A percentile compares a stretch with the other conserved stretches of the same genome.
phyloP scores from a whole-genome alignment of 2,797 vertebrate species.

The Amniataba percoides region DNA sequence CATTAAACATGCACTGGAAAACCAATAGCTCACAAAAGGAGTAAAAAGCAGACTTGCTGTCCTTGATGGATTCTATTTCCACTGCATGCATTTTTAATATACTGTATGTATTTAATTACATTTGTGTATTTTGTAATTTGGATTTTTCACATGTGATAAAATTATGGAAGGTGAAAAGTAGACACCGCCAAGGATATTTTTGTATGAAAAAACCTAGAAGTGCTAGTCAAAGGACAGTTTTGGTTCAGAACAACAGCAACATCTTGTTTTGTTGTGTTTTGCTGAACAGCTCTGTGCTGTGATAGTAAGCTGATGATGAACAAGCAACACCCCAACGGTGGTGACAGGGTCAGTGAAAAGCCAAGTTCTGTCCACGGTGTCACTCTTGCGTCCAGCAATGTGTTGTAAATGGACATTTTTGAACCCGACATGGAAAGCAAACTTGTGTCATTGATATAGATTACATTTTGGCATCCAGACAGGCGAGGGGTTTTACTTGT shows the following conservation, averaged over 20 bases:
- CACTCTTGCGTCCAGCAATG: background rate
- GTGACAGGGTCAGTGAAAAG: slow-evolving; percentile 12
- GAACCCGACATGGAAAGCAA: slow-evolving; percentile 13
- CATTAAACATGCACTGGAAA: slow-evolving; percentile 67
- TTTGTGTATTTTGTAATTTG: slow-evolving; percentile 77
- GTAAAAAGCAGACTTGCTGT: slow-evolving; percentile 25
- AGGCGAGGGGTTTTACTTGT: slow-evolving; percentile 45
- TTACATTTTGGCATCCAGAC: slow-evolving; percentile 4
- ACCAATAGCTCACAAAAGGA: slow-evolving; percentile 35
- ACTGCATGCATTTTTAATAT: slow-evolving; percentile 68
- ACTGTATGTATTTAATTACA: slow-evolving; percentile 69
- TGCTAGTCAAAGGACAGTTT: slow-evolving; percentile 20
- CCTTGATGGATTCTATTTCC: slow-evolving; percentile 39
- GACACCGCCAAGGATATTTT: slow-evolving; percentile 70
- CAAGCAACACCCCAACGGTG: slow-evolving; percentile 33
- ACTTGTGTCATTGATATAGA: slow-evolving; percentile 18
- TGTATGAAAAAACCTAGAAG: slow-evolving; percentile 55
- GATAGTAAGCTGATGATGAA: slow-evolving; percentile 29
- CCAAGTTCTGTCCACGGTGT: background rate
- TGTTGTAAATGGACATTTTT: background rate
- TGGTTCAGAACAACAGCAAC: slow-evolving; percentile 30
- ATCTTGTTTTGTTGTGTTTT: slow-evolving; percentile 44
- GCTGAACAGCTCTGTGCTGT: slow-evolving; percentile 24
- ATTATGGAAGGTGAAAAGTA: slow-evolving; percentile 45
- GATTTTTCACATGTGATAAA: slow-evolving; percentile 68